phyloP scores from a whole-genome alignment of 1,140 invertebrate genomes.

The Adelges cooleyi region DNA sequence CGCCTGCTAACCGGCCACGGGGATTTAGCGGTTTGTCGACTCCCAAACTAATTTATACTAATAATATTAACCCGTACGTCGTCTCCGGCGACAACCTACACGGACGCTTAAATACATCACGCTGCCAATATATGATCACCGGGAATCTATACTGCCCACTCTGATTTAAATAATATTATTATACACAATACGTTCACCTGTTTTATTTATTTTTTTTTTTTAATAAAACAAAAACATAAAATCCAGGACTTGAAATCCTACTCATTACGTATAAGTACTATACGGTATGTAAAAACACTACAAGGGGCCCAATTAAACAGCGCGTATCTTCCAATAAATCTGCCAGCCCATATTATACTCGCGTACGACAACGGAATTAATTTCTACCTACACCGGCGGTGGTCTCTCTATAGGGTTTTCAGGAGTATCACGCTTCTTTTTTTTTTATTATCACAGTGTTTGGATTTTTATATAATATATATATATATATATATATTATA shows the following conservation, averaged over 20 bases:
- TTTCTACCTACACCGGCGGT: constrained; percentile 25
- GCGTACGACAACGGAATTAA: constrained; percentile 25
- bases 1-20: no score
- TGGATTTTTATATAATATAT: no score
- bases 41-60: no score
- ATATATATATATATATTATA: no score
- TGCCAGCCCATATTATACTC: constrained; percentile 3
- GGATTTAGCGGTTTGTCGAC: no score
- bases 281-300: constrained; percentile 9
- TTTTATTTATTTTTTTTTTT: no score
- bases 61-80: no score
- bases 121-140: constrained; percentile 13
- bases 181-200: no score
- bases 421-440: no score
- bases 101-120: not conserved
- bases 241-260: constrained; percentile 1
- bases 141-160: constrained; percentile 9
- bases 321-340: constrained; percentile 22
- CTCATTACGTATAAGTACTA: constrained; percentile 3
- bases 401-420: constrained; percentile 9
- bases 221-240: not conserved
- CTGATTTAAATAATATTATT: not conserved
- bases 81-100: constrained; percentile 12
- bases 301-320: constrained; percentile 27
- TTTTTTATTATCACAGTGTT: no score